These are phyloP conservation scores for Tyrophagus putrescentiae DNA, from an alignment of 1,140 invertebrate genomes.

Conservation along the genomic window DNA sequence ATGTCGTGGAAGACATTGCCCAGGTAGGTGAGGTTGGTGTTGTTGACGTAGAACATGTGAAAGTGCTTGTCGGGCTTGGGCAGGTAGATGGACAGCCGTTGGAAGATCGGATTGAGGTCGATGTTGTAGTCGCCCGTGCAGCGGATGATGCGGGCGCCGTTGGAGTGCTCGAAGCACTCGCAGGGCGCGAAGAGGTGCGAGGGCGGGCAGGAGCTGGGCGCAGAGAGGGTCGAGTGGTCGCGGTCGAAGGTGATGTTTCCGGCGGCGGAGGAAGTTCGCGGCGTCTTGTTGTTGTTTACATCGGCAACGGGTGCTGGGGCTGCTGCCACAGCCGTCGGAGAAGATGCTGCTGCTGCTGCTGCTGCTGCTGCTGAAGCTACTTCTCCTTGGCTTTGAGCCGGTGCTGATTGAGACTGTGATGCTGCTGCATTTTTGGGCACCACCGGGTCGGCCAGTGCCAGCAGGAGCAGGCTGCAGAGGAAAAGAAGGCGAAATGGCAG, in stretches of 20 bases:
- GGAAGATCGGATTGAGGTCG: constrained; percentile 15
- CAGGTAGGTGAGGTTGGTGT: constrained; percentile 4
- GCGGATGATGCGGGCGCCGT: constrained; percentile 1
- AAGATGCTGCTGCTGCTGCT: not conserved
- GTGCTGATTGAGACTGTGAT: constrained; percentile 40
- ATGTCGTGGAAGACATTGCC: constrained; percentile 20
- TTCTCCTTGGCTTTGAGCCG: constrained; percentile 10
- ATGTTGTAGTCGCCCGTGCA: constrained; percentile 9
- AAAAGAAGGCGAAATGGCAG: too few relatives aligned
- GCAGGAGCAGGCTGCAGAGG: too few relatives aligned
- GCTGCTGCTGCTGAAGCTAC: constrained; percentile 10
- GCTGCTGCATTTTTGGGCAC: too few relatives aligned
- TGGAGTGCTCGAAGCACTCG: constrained; percentile 11
- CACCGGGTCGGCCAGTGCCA: constrained; percentile 47
- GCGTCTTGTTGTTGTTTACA: too few relatives aligned
- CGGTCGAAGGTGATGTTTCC: not conserved
- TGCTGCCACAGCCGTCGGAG: not conserved
- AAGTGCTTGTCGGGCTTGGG: constrained; percentile 16
- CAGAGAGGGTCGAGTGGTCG: too few relatives aligned
- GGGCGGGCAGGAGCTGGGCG: constrained; percentile 7
- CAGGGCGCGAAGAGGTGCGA: constrained; percentile 16
- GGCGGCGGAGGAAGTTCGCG: too few relatives aligned
- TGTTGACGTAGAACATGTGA: constrained; percentile 18
- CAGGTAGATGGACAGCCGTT: constrained; percentile 7
- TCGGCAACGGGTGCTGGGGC: too few relatives aligned